Base-by-base conservation (phyloP, 2,797 vertebrate genomes). In the Lutjanus argentimaculatus region DNA sequence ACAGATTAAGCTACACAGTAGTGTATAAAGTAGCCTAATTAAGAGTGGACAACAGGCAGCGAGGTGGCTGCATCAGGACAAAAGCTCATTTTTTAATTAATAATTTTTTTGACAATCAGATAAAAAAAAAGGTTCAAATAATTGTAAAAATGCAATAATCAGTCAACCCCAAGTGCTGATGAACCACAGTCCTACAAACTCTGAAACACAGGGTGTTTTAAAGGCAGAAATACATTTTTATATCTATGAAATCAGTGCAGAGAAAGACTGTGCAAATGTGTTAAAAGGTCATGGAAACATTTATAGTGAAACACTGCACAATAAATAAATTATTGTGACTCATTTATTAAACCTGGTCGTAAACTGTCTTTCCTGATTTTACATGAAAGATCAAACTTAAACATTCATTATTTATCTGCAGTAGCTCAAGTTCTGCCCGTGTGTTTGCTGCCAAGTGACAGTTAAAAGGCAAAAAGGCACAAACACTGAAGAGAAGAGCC, bases 321-420 rank as follows among this genome's bases (percentile, higher is more conserved):
- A 92, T 88, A 93, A 92, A 92, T 88, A 93, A 92, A 92, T 81
- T 25, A 53, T 70, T 74, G 73, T 81, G 16, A 64, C 75, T 88
- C 79, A 88, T 84, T 85, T 84, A 74, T 77, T 61, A 55, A 67
- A 82, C 59, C 3, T 55, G 61, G 4, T 51, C 9, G 22, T 49
- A 58, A 11, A 53, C 22, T 53, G 40, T 58, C 16, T 11, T 1
- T 16, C 58, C 62, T 59, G 17, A 8, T 58, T 65, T 46, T 7
- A 7, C 11, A 17, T 52, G 9, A 30, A 55, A 64, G 64, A 46
- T 42, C 2, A 8, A 46, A 68, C 36, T n/a, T 52, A 52, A 42
- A 36, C 7, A 19, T 9, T 7, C 16, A 30, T 59, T 8, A 19
- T 58, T 19, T 58, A 7, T 19, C n/a, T 45, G 45, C 21, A 49